These are phyloP conservation scores for Asbolus verrucosus DNA, from an alignment of 1,140 invertebrate genomes.

Conservation along the genomic window DNA sequence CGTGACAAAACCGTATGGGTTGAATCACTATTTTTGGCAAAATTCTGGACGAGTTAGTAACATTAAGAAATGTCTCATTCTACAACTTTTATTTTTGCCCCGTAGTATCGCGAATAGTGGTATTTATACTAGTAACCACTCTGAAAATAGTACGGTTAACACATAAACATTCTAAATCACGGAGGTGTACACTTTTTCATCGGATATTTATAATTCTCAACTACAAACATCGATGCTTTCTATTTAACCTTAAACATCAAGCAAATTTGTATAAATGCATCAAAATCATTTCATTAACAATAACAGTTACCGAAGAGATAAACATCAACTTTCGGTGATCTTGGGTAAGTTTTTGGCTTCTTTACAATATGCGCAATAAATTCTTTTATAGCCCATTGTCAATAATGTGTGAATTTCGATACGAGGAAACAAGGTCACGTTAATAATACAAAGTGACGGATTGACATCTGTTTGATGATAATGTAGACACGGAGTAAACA, in stretches of 20 bases:
- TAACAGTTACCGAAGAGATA: too few species aligned
- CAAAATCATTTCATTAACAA: too few species aligned
- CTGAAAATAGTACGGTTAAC: slow-evolving; percentile 33
- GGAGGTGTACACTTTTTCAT: slow-evolving; percentile 25
- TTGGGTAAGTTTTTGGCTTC: slow-evolving; percentile 13
- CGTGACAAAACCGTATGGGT: neutral
- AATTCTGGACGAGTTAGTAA: too few species aligned
- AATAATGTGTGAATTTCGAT: slow-evolving; percentile 3
- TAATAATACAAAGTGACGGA: slow-evolving; percentile 12
- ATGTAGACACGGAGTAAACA: slow-evolving; percentile 28
- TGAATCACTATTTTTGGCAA: slow-evolving; percentile 24
- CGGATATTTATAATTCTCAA: slow-evolving; percentile 15
- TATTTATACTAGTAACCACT: slow-evolving; percentile 4
- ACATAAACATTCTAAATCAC: slow-evolving; percentile 31
- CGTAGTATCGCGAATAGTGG: neutral
- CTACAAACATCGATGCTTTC: neutral
- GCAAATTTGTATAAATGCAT: neutral
- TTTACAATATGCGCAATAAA: neutral
- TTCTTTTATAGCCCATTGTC: neutral
- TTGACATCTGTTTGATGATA: slow-evolving; percentile 5
- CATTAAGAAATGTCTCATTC: neutral
- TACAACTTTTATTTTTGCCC: neutral
- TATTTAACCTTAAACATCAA: slow-evolving; percentile 11
- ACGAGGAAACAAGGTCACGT: slow-evolving; percentile 15
- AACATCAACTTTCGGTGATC: too few species aligned